phyloP scores from a whole-genome alignment of 2,113 vertebrate genomes.

The Campylomormyrus tamandua region DNA sequence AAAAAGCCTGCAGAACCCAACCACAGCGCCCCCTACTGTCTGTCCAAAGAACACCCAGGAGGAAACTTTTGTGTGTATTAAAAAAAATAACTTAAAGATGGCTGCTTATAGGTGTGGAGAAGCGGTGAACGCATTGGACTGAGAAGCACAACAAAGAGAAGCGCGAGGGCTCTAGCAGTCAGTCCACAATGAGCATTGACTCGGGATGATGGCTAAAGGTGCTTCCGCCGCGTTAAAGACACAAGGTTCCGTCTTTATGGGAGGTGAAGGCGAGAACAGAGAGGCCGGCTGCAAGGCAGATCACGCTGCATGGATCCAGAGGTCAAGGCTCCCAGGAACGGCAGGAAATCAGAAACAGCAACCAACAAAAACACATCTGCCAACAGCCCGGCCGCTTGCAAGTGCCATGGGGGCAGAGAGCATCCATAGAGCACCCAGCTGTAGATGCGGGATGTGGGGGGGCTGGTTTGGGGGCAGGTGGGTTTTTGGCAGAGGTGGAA shows the following conservation, averaged over 20 bases:
- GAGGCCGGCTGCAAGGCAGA: background rate
- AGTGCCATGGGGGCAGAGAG: background rate
- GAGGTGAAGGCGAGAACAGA: background rate
- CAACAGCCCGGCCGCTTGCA: background rate
- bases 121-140: background rate
- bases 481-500: conserved; percentile 4
- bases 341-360: background rate
- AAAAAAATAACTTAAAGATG: too few relatives aligned
- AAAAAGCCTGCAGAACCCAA: background rate
- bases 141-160: background rate
- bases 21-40: background rate
- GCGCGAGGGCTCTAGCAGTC: background rate
- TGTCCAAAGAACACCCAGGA: background rate
- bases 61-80: background rate
- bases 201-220: background rate
- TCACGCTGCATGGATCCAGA: background rate
- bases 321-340: background rate
- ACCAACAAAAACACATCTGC: background rate
- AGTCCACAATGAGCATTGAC: background rate
- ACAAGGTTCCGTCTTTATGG: background rate
- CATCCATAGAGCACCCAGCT: background rate
- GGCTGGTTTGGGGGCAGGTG: background rate
- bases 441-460: background rate
- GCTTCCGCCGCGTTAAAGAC: background rate
- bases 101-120: background rate